Percentiles rank a stretch among this genome's conserved stretches.
phyloP scores from a whole-genome alignment of 1,140 invertebrate species.

The Heliconius melpomene region DNA sequence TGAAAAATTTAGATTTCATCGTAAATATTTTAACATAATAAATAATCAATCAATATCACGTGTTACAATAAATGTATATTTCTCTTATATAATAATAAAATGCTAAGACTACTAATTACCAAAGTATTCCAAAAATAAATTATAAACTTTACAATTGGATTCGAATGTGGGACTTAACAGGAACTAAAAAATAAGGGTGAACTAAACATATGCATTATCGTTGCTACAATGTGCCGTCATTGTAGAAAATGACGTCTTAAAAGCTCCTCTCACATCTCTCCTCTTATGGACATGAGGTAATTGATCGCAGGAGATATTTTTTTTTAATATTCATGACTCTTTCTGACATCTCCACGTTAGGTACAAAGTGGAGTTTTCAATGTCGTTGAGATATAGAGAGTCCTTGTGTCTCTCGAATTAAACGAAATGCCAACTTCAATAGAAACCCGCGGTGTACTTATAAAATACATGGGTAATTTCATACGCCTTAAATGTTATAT shows the following conservation, averaged over 20 bases:
- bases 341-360: slow-evolving; percentile 47
- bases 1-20: no score
- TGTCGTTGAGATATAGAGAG: slow-evolving; percentile 31
- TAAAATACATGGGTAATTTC: not conserved
- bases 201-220: no score
- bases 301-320: slow-evolving; percentile 53
- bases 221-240: no score
- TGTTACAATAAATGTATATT: no score
- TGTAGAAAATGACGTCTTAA: not conserved
- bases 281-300: slow-evolving; percentile 47
- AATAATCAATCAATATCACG: no score
- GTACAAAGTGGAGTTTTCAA: slow-evolving; percentile 43
- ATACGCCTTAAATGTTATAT: not conserved
- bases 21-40: no score
- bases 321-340: slow-evolving; percentile 58
- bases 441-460: not conserved
- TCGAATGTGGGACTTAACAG: not conserved
- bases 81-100: no score
- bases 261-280: slow-evolving; percentile 15
- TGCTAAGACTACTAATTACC: no score
- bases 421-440: slow-evolving; percentile 26
- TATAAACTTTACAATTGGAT: not conserved
- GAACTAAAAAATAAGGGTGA: no score
- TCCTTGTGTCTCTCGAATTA: slow-evolving; percentile 28
- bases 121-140: not conserved